Conservation (phyloP, 2,113 vertebrate genomes). For the Salvelinus sp. region DNA sequence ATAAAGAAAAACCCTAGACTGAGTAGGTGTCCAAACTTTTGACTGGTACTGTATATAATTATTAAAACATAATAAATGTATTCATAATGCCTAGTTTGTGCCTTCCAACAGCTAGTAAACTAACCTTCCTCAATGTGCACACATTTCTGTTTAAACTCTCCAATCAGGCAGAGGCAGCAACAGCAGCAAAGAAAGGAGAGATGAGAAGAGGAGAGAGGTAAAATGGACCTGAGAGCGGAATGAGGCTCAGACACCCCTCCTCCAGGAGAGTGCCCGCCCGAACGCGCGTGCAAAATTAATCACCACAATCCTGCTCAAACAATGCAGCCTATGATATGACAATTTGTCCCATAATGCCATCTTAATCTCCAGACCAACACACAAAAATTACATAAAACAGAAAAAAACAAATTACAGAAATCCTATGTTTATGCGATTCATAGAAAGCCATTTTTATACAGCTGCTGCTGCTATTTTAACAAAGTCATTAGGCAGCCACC, state of each 20-base stretch:
- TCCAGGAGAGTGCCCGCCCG: slow-evolving; percentile 53
- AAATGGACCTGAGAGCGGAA: slow-evolving; percentile 38
- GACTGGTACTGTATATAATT: too few species aligned
- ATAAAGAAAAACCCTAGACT: too few species aligned
- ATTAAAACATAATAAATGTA: too few species aligned
- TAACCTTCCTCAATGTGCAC: background rate
- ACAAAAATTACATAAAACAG: slow-evolving; percentile 60
- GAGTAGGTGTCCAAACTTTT: too few species aligned
- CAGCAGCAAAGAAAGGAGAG: background rate
- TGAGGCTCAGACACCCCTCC: slow-evolving; percentile 46
- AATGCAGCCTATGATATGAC: slow-evolving; percentile 74
- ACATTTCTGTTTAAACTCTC: slow-evolving; percentile 23
- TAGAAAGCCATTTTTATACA: slow-evolving; percentile 61
- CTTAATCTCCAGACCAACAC: slow-evolving; percentile 76
- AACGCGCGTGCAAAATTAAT: slow-evolving; percentile 73
- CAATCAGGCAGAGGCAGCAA: background rate
- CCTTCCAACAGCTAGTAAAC: background rate
- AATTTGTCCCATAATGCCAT: slow-evolving; percentile 75
- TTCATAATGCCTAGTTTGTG: too few species aligned
- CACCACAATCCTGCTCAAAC: slow-evolving; percentile 75
- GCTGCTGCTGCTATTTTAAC: slow-evolving; percentile 62
- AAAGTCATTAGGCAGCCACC: slow-evolving; percentile 76
- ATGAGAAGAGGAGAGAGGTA: slow-evolving; percentile 4
- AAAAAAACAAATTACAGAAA: slow-evolving; percentile 65
- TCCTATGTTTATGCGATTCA: slow-evolving; percentile 70